Conservation (phyloP, 2,888 invertebrate genomes). For the Yponomeuta evonymella region DNA sequence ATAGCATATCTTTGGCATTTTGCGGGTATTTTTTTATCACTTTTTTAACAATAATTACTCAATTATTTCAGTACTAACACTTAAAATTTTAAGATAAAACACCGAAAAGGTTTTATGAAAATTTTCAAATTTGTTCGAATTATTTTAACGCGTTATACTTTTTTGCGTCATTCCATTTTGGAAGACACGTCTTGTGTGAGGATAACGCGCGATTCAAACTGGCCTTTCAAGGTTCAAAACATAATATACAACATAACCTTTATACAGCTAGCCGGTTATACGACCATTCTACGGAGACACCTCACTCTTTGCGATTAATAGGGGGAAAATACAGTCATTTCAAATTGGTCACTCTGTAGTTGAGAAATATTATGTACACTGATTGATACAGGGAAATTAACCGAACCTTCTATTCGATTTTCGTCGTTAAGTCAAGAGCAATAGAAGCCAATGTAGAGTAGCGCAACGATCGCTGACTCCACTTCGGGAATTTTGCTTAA, state of each 20-base stretch:
- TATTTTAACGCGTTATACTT: background rate
- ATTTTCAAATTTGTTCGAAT: too few relatives aligned
- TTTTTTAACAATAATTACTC: background rate
- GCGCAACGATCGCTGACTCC: too few relatives aligned
- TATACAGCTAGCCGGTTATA: background rate
- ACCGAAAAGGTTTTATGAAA: background rate
- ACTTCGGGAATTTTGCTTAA: too few relatives aligned
- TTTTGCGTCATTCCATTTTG: background rate
- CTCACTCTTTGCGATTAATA: background rate
- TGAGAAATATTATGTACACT: background rate
- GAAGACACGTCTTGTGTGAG: background rate
- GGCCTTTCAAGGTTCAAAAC: background rate
- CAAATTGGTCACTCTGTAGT: background rate
- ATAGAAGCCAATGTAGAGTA: too few relatives aligned
- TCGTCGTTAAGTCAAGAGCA: too few relatives aligned
- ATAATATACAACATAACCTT: background rate
- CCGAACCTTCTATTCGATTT: too few relatives aligned
- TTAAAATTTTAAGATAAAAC: background rate
- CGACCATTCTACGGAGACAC: background rate
- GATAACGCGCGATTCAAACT: background rate
- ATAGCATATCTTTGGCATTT: background rate
- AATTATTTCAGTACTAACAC: too few relatives aligned
- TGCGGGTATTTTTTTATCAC: background rate
- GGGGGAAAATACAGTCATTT: background rate
- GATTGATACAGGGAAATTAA: too few relatives aligned